These are phyloP conservation scores for Eupithecia exiguata DNA, from an alignment of 2,888 invertebrate genomes.

Conservation along the genomic window DNA sequence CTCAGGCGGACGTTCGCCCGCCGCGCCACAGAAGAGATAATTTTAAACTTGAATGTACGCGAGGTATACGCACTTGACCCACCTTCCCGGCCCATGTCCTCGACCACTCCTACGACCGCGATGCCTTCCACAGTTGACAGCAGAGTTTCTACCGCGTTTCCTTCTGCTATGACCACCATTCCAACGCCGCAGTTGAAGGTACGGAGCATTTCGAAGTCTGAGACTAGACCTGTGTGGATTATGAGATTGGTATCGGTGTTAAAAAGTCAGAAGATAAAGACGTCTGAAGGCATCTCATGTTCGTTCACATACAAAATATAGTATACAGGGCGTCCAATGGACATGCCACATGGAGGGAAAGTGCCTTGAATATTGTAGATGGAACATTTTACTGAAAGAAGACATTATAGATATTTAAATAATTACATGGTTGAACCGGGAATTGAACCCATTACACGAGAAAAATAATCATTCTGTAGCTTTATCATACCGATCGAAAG, in stretches of 20 bases:
- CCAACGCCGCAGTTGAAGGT: constrained; percentile 99
- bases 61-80: constrained; percentile 41
- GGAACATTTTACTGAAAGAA: no score
- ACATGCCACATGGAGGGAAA: no score
- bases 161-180: constrained; percentile 89
- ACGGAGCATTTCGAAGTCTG: constrained; percentile 90
- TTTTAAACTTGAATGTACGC: background rate
- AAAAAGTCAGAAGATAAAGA: background rate
- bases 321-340: no score
- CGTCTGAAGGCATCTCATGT: background rate
- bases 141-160: constrained; percentile 80
- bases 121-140: constrained; percentile 63
- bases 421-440: no score
- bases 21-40: background rate
- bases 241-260: background rate
- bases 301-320: no score
- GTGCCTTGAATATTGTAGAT: no score
- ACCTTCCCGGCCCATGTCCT: constrained; percentile 72
- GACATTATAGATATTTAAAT: no score
- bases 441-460: no score
- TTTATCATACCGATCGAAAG: no score
- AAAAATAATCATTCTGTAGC: no score
- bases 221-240: constrained; percentile 85
- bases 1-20: background rate
- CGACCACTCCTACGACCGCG: constrained; percentile 73